A percentile compares a stretch with the other conserved stretches of the same genome.
Evolutionary conservation across 2,797 vertebrate species (phyloP).

Genomic region (Myotis findleyi): DNA sequence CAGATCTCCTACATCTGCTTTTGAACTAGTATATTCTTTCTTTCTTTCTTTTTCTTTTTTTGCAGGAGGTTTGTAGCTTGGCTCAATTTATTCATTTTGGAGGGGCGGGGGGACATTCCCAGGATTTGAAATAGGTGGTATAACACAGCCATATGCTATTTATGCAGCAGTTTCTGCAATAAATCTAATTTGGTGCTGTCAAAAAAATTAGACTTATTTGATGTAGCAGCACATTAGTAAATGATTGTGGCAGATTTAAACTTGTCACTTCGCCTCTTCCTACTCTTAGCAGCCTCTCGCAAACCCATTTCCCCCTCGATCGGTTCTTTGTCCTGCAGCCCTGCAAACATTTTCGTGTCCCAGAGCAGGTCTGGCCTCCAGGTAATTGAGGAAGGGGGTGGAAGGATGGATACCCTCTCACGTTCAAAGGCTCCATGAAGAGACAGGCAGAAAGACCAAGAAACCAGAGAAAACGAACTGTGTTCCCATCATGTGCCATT

Average conservation of each 20-base stretch:
- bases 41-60: constrained; percentile 58
- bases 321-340: constrained; percentile 86
- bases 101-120: constrained; percentile 83
- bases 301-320: constrained; percentile 71
- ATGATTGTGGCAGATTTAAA: constrained; percentile 88
- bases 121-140: constrained; percentile 89
- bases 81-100: constrained; percentile 85
- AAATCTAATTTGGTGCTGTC: constrained; percentile 90
- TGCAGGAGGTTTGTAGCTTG: constrained; percentile 86
- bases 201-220: constrained; percentile 90
- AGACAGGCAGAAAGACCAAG: constrained; percentile 69
- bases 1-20: constrained; percentile 82
- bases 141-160: constrained; percentile 90
- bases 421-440: constrained; percentile 74
- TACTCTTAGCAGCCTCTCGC: constrained; percentile 81
- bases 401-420: constrained; percentile 76
- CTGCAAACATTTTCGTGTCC: constrained; percentile 81
- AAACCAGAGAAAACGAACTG: constrained; percentile 44
- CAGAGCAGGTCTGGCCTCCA: constrained; percentile 80
- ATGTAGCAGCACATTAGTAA: constrained; percentile 89
- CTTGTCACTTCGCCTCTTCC: constrained; percentile 87
- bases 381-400: constrained; percentile 76
- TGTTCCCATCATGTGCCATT: constrained; percentile 71
- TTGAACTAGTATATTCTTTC: constrained; percentile 79
- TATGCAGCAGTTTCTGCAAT: constrained; percentile 90